Evolutionary conservation across 2,113 vertebrate genomes (phyloP), one percentile per base, ranked within the genome.

Genomic region (Merops nubicus): DNA sequence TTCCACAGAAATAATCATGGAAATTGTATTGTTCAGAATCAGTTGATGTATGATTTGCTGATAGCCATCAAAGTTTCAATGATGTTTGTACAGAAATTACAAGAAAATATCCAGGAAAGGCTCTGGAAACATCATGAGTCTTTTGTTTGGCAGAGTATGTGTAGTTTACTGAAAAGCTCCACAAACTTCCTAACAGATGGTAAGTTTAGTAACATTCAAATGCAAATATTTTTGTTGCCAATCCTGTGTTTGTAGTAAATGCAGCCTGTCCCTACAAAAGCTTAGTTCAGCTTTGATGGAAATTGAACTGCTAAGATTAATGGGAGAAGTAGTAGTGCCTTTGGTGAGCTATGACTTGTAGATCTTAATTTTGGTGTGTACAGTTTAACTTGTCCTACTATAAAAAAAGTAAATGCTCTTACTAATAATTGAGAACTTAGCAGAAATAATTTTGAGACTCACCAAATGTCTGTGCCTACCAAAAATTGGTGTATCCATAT

Each of bases 1-100:
- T 90, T 97, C 36, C 31, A 98, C 57, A 99, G 99, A 87, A 98
- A 96, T 81, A 98, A 99, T 60, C 50, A 96, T 68, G 99, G 99
- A 78, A 98, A 98, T 93, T 98, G 96, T 73, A 97, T 99, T 50
- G 98, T 98, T 91, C 99, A 99, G 97, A 99, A 98, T 56, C 98
- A 98, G 93, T 13, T 98, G 91, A 99, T 99, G 99, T 98, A 99
- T 1, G 99, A 98, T 81, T 98, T 99, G 74, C 91, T 99, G 93
- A 96, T 98, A 53, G 98, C 97, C 4, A 98, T 99, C 81, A 99
- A 99, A 97, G 97, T 99, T 75, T 99, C 99, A 50, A 98, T 99
- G 98, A 96, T 98, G 84, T 97, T 99, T 79, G 93, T 99, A 51
- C 99, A 99, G 97, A 99, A 98, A 85, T 96, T 98, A 33, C 98